Evolutionary conservation across 2,888 invertebrate genomes (phyloP), one percentile per base, ranked within the genome.

Genomic region (Megalurothrips usitatus): DNA sequence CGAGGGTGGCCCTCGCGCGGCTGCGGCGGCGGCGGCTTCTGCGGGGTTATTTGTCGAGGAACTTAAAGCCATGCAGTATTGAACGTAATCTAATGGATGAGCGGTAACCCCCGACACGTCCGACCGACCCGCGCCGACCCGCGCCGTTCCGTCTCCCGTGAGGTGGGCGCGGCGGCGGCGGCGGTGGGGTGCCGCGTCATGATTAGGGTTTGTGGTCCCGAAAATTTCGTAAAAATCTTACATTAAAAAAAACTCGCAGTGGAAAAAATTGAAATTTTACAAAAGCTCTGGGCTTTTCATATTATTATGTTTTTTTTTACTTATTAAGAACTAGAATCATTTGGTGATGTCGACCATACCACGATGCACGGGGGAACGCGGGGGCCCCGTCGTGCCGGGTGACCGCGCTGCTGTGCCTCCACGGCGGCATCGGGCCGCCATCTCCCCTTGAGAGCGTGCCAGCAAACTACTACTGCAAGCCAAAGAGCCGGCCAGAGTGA

Each of bases 1-100:
- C 3, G 34, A 43, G 34, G 34, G 34, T 43, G 34, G 34, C n/a
- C n/a, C n/a, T n/a, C n/a, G n/a, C n/a, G 49, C 49, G 49, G 52
- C 52, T 14, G 58, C 14, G 58, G 6, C 34, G 34, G 34, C 34
- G 34, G 34, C 34, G 34, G 34, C 34, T 6, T 2, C 10, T 26
- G 12, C 23, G 68, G 68, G 68, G 68, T 26, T 75, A 75, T 75
- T 75, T 75, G 26, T 75, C 68, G 34, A 75, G 68, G 68, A 75
- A 75, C 68, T 75, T 75, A 26, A n/a, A 75, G 68, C 68, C 68
- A 75, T 75, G 68, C 23, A 75, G 68, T 75, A 75, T 75, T 75
- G 68, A 75, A 12, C 68, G 68, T 75, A 75, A 75, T 75, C 68
- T 23, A 75, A 75, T 75, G 68, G 68, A 75, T 26, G 68, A 1